These are phyloP conservation scores for Paguma larvata DNA, from an alignment of 2,797 vertebrate genomes.

Conservation along the genomic window DNA sequence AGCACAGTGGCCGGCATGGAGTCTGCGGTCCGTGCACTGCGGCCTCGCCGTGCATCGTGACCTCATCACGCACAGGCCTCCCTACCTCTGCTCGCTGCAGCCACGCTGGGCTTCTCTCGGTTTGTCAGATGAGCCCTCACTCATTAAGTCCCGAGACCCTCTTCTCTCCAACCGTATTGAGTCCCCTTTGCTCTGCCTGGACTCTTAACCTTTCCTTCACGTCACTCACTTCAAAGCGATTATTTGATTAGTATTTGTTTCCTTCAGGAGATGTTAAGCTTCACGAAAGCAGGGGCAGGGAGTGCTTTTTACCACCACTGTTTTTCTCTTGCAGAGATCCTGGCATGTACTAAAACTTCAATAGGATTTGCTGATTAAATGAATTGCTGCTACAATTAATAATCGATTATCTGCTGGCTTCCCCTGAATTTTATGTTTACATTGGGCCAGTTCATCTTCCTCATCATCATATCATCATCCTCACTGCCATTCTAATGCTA, in stretches of 20 bases:
- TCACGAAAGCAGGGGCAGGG: background rate
- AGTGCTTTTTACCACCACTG: background rate
- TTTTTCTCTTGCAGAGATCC: background rate
- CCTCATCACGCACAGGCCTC: background rate
- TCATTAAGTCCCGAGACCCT: background rate
- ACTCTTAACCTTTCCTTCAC: background rate
- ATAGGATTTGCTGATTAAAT: background rate
- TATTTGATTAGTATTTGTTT: background rate
- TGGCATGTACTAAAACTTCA: background rate
- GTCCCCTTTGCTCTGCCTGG: background rate
- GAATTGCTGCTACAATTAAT: background rate
- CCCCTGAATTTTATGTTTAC: background rate
- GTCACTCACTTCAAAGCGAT: background rate
- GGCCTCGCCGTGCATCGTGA: background rate
- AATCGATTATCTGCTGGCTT: background rate
- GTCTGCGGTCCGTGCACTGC: background rate
- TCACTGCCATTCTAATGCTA: background rate
- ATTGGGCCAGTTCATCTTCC: background rate
- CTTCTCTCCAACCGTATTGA: background rate
- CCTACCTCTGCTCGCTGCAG: background rate
- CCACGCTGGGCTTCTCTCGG: accelerated
- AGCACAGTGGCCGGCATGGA: background rate
- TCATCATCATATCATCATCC: background rate
- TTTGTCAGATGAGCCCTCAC: background rate
- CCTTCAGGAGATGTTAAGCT: background rate